Percentiles rank a stretch among this genome's conserved stretches.
Evolutionary conservation across 2,888 invertebrate species (phyloP).

Genomic region (Patella depressa): DNA sequence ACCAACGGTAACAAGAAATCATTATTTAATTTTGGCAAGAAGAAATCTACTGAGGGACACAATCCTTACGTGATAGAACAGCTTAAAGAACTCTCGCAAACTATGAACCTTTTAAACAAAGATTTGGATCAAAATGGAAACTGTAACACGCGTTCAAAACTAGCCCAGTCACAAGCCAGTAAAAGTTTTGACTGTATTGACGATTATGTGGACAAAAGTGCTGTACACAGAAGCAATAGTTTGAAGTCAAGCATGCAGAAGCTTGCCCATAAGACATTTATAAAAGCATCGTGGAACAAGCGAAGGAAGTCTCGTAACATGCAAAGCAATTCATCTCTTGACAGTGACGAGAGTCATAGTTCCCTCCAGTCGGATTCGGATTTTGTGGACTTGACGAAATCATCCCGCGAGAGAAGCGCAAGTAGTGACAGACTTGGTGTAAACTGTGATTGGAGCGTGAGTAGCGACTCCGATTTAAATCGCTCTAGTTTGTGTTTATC

Average conservation of each 20-base stretch:
- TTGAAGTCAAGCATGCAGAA: slow-evolving; percentile 54
- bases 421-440: neutral
- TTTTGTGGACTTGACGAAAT: slow-evolving; percentile 5
- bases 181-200: slow-evolving; percentile 7
- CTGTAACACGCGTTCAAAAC: slow-evolving; percentile 6
- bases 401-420: neutral
- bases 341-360: slow-evolving; percentile 6
- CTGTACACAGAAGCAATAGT: slow-evolving; percentile 35
- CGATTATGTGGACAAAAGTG: slow-evolving; percentile 17
- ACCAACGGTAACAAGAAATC: slow-evolving; percentile 39
- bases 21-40: slow-evolving; percentile 50
- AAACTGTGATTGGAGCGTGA: neutral
- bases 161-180: neutral
- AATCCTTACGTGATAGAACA: slow-evolving; percentile 49
- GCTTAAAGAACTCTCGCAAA: slow-evolving; percentile 44
- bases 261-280: slow-evolving; percentile 52
- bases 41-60: slow-evolving; percentile 38
- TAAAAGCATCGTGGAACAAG: slow-evolving; percentile 44
- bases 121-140: slow-evolving; percentile 31
- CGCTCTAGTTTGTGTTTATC: neutral
- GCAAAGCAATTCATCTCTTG: slow-evolving; percentile 2
- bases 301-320: slow-evolving; percentile 28
- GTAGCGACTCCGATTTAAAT: neutral
- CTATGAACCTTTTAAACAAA: slow-evolving; percentile 50
- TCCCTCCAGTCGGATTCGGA: neutral